Evolutionary conservation across 2,888 invertebrate species (phyloP).

Genomic region (Pandemis corylana): DNA sequence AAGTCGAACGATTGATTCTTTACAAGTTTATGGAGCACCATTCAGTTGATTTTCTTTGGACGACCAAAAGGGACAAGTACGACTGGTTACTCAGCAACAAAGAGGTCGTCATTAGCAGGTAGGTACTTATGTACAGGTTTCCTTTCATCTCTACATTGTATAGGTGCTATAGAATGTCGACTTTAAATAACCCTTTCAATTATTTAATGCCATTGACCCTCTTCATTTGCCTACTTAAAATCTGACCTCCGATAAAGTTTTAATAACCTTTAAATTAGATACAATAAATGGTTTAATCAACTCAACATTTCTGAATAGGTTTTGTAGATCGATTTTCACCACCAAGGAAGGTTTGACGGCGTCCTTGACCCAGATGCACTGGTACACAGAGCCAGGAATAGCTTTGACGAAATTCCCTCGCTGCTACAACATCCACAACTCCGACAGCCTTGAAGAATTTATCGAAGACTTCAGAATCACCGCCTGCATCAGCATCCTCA

Average conservation of each 20-base stretch:
- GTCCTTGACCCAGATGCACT: constrained; percentile 92
- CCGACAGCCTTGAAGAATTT: constrained; percentile 92
- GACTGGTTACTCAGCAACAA: constrained; percentile 87
- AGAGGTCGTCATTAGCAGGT: constrained; percentile 83
- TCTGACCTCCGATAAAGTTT: background rate
- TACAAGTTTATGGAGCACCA: constrained; percentile 91
- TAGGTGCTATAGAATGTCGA: background rate
- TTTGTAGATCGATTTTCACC: constrained; percentile 94
- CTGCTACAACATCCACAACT: constrained; percentile 93
- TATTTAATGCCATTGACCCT: constrained; percentile 3
- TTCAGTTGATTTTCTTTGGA: constrained; percentile 95
- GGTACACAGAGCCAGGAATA: constrained; percentile 93
- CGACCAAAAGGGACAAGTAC: constrained; percentile 92
- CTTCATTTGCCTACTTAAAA: background rate
- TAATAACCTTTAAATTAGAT: background rate
- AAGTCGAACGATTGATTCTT: constrained; percentile 88
- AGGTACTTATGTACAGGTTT: constrained; percentile 61
- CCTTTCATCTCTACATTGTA: background rate
- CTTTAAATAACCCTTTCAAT: background rate
- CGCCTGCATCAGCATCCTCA: constrained; percentile 93
- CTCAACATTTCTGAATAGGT: constrained; percentile 85
- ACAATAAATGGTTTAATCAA: background rate
- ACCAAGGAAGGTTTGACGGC: constrained; percentile 95
- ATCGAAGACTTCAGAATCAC: constrained; percentile 95
- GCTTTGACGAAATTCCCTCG: constrained; percentile 93